phyloP scores from a whole-genome alignment of 2,797 vertebrate genomes.

The Neostethus bicornis region DNA sequence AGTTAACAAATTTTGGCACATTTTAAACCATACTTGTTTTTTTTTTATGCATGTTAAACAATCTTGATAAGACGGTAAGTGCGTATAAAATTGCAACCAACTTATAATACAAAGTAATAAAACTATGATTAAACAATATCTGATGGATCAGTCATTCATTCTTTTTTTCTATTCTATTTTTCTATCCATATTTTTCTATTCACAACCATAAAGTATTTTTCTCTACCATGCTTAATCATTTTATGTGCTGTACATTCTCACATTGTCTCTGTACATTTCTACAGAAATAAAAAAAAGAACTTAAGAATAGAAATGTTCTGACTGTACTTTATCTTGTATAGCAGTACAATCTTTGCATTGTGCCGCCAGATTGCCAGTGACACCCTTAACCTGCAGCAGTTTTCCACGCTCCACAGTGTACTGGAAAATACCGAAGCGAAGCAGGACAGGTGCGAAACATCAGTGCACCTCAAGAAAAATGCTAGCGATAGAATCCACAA shows the following conservation, averaged over 20 bases:
- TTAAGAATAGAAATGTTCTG: slow-evolving; percentile 5
- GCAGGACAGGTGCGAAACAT: slow-evolving; percentile 16
- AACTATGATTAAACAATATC: no score
- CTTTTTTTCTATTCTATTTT: no score
- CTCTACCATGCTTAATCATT: no score
- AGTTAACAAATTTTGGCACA: not conserved
- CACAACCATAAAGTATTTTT: no score
- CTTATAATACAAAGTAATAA: no score
- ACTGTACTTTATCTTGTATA: slow-evolving; percentile 21
- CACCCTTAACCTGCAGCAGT: slow-evolving; percentile 20
- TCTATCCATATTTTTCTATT: no score
- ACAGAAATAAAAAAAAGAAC: slow-evolving; percentile 19
- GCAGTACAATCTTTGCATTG: slow-evolving; percentile 18
- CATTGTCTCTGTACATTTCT: not conserved
- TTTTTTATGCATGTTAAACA: not conserved
- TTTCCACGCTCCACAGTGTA: slow-evolving; percentile 14
- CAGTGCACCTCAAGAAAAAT: slow-evolving; percentile 11
- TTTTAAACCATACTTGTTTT: not conserved
- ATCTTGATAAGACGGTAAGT: not conserved
- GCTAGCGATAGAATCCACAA: slow-evolving; percentile 10
- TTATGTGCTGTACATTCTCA: no score
- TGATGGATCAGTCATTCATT: no score
- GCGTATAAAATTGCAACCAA: no score
- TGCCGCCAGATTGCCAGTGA: slow-evolving; percentile 27
- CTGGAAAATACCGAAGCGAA: slow-evolving; percentile 20